Evolutionary conservation across 2,888 invertebrate species (phyloP).

Genomic region (Ypsolopha sequella): DNA sequence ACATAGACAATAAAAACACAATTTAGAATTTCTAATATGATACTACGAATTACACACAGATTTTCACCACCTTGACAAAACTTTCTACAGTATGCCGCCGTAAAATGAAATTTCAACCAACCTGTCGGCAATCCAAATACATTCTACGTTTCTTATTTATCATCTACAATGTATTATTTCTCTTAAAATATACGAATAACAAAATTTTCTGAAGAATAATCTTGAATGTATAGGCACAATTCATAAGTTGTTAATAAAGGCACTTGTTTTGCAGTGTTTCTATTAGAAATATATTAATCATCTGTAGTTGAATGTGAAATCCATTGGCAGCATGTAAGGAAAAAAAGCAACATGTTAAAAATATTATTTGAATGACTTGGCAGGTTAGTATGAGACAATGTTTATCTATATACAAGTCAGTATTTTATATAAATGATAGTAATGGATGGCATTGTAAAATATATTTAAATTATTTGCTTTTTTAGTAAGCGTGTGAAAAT

Average conservation of each 20-base stretch:
- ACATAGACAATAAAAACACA: too few species aligned
- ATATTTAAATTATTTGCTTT: too few species aligned
- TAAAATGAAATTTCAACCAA: constrained; percentile 3
- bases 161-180: constrained; percentile 7
- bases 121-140: constrained; percentile 6
- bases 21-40: too few species aligned
- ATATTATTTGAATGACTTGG: too few species aligned
- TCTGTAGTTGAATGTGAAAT: constrained; percentile 24
- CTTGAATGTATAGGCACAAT: constrained; percentile 10
- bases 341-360: constrained; percentile 16
- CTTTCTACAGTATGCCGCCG: too few species aligned
- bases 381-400: too few species aligned
- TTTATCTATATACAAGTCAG: too few species aligned
- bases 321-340: constrained; percentile 49
- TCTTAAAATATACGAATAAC: not conserved
- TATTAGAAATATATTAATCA: constrained; percentile 20
- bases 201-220: not conserved
- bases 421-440: too few species aligned
- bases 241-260: constrained; percentile 14
- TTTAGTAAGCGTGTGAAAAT: too few species aligned
- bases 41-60: too few species aligned
- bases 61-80: too few species aligned
- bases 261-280: constrained; percentile 11
- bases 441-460: too few species aligned
- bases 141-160: constrained; percentile 4